phyloP scores from a whole-genome alignment of 1,140 invertebrate species.

The Zaprionus kolodkinae region DNA sequence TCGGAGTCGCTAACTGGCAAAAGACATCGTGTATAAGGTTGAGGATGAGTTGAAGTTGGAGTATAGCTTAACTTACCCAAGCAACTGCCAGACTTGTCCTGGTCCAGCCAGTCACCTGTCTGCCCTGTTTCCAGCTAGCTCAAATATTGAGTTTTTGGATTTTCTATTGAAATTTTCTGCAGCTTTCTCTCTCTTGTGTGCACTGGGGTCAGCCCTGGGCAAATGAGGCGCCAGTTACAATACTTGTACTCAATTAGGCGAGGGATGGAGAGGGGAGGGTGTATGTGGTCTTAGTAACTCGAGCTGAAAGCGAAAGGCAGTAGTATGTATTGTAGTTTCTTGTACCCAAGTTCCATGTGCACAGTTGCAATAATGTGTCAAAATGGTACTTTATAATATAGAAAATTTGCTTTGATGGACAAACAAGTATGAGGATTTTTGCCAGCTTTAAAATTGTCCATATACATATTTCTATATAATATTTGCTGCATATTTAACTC shows the following conservation, averaged over 20 bases:
- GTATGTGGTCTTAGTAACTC: conserved; percentile 18
- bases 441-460: no score
- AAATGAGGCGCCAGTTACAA: conserved; percentile 56
- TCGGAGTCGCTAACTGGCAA: conserved; percentile 57
- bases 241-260: conserved; percentile 71
- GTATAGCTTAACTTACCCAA: conserved; percentile 16
- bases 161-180: conserved; percentile 62
- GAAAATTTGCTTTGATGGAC: not conserved
- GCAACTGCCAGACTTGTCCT: conserved; percentile 19
- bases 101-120: no score
- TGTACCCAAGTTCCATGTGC: not conserved
- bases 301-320: conserved; percentile 23
- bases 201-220: conserved; percentile 44
- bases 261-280: conserved; percentile 5
- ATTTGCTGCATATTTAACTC: no score
- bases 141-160: conserved; percentile 76
- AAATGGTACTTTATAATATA: not conserved
- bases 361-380: not conserved
- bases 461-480: no score
- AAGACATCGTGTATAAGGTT: conserved; percentile 36
- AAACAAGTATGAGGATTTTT: not conserved
- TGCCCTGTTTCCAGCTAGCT: conserved; percentile 27
- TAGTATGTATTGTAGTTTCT: not conserved
- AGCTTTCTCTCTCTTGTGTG: conserved; percentile 1
- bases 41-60: not conserved